Evolutionary conservation across 2,888 invertebrate genomes (phyloP), one percentile per base, ranked within the genome.

Genomic region (Zeuzera pyrina): DNA sequence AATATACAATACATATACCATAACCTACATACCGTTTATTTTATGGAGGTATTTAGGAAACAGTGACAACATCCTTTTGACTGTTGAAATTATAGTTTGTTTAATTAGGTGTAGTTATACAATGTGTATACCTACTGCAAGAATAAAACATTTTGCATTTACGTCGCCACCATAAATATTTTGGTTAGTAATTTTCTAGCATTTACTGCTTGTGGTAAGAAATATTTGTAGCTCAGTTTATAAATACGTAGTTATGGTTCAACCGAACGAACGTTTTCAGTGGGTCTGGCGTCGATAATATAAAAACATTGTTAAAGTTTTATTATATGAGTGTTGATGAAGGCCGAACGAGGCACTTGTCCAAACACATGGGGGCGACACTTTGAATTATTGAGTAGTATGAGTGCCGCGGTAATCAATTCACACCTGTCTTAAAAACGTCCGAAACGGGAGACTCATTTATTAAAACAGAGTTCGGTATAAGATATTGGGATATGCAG

Each of bases 281-380:
- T 31, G 45, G 44, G 42, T n/a, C 56, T 45, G 59, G 60, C 64
- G 69, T 72, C 70, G 71, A 71, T 71, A n/a, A n/a, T 76, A 71
- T 73, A 70, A 79, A 77, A 81, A 83, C 78, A 79, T 78, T 74
- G 74, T 81, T 79, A 77, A 78, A 74, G 63, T 78, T 78, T 77
- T 71, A 79, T 74, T 72, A 67, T 66, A 68, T 65, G 65, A 55
- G 69, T 73, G 74, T 68, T 73, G 72, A 72, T 68, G 78, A 78
- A 77, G 78, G 77, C 71, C 73, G 67, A 49, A 47, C 53, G 54
- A 52, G 57, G 51, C 78, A 78, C 77, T 79, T 83, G 79, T 79
- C 68, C 77, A 83, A 81, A 83, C 79, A 83, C 29, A 48, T 52
- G 46, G 39, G 5, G 44, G 60, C 62, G 70, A 69, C 72, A 62